Evolutionary conservation across 2,888 invertebrate genomes (phyloP), one percentile per base, ranked within the genome.

Genomic region (Melanchra persicariae): DNA sequence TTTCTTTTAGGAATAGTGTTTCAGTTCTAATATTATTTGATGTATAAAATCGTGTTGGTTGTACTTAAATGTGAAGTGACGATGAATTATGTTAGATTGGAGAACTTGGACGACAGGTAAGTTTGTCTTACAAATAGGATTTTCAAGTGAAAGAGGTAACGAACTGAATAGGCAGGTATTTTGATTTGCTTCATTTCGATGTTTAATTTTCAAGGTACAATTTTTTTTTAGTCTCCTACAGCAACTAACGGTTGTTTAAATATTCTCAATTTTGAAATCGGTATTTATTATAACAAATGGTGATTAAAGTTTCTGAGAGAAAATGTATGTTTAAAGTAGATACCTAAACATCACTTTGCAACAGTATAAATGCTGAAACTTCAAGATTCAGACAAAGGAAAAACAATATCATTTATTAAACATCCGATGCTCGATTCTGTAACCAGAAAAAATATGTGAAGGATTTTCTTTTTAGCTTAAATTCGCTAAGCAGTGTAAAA

Each of bases 41-140:
- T 81, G 68, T 79, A 19, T 58, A 40, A 71, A 55, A 19, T 72
- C 22, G 68, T 77, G 58, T 55, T 81, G 26, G 19, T 66, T 62
- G 34, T 77, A 45, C 52, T 58, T 59, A 72, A 63, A 73, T 72
- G 77, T 79, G 73, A 77, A 55, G 24, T 63, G 62, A 59, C 7
- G 7, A 81, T 81, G 81, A 62, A 55, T 65, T 81, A 79, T 52
- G 22, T 47, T 24, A 59, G 65, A 60, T 40, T 79, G 37, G 65
- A 69, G 37, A 59, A 65, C 57, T 40, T 79, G 37, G 62, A 72
- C 0, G 43, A 66, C 19, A 22, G 65, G 79, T 79, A 22, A 79
- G 81, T 77, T 43, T 49, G 8, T 22, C 2, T 57, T n/a, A n/a
- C 26, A 7, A 30, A 30, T 17, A 43, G 10, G 19, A 22, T 52